Conservation (phyloP, 2,797 vertebrate species). For the Cryptoprocta ferox region DNA sequence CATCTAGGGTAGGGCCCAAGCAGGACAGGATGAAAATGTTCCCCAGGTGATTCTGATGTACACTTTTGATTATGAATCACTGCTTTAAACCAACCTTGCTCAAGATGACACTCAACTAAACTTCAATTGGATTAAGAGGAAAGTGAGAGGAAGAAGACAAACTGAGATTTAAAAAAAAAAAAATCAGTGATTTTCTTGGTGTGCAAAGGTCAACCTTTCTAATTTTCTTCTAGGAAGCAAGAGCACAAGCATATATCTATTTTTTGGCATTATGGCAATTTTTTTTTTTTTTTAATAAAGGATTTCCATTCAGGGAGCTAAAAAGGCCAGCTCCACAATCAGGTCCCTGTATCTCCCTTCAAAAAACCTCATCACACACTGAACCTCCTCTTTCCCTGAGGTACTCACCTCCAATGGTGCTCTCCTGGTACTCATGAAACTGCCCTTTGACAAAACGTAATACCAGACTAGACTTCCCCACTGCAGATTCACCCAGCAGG, state of each 20-base stretch:
- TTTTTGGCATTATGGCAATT: neutral
- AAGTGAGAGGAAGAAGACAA: neutral
- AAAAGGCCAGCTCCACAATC: neutral
- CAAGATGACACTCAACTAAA: slow-evolving; percentile 3
- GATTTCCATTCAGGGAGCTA: slow-evolving; percentile 10
- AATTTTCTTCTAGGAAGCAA: slow-evolving; percentile 40
- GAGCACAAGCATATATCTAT: neutral
- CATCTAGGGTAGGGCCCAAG: neutral
- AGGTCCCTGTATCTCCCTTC: neutral
- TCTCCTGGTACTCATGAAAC: slow-evolving; percentile 91
- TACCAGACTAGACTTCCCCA: slow-evolving; percentile 90
- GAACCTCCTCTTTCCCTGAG: neutral
- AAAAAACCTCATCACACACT: neutral
- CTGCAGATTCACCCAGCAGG: slow-evolving; percentile 89
- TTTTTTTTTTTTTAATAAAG: neutral
- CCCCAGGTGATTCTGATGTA: neutral
- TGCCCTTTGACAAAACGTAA: slow-evolving; percentile 91
- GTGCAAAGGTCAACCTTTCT: neutral
- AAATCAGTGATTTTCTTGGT: slow-evolving; percentile 32
- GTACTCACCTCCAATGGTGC: slow-evolving; percentile 89
- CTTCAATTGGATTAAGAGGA: slow-evolving; percentile 32
- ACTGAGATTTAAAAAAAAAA: neutral
- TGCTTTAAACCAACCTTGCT: slow-evolving; percentile 38
- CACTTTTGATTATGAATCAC: slow-evolving; percentile 12
- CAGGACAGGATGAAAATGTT: neutral